These are phyloP conservation scores for Scomber scombrus DNA, from an alignment of 2,113 vertebrate genomes.

Conservation along the genomic window DNA sequence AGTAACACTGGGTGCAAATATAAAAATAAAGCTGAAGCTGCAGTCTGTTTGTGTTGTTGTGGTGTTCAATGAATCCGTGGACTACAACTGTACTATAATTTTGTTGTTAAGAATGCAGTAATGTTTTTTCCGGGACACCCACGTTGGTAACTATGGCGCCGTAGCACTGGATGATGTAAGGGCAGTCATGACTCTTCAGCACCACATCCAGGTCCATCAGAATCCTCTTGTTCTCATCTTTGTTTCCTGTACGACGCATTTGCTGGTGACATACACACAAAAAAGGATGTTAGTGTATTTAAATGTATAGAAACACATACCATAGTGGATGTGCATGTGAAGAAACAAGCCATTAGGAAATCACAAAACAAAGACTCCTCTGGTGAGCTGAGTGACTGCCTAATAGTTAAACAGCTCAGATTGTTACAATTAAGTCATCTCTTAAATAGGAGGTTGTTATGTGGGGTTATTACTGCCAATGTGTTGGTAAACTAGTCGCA, in stretches of 20 bases:
- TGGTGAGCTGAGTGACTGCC: slow-evolving; percentile 26
- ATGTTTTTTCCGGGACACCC: slow-evolving; percentile 59
- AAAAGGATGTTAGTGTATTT: neutral
- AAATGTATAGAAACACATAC: neutral
- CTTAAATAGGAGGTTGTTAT: slow-evolving; percentile 30
- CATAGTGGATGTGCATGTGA: neutral
- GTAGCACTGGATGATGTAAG: slow-evolving; percentile 96
- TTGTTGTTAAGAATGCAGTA: slow-evolving; percentile 1
- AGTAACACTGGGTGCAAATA: neutral
- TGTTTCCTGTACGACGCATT: slow-evolving; percentile 97
- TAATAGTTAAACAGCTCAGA: slow-evolving; percentile 48
- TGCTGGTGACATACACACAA: slow-evolving; percentile 83
- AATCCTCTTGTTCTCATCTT: slow-evolving; percentile 96
- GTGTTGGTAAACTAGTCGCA: slow-evolving; percentile 49
- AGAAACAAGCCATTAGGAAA: slow-evolving; percentile 16
- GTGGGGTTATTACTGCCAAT: slow-evolving; percentile 44
- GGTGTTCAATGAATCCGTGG: neutral
- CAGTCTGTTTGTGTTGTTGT: slow-evolving; percentile 1
- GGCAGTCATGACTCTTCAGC: slow-evolving; percentile 96
- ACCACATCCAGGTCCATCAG: slow-evolving; percentile 97
- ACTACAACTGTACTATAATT: neutral
- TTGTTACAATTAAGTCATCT: slow-evolving; percentile 63
- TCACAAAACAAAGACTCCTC: slow-evolving; percentile 20
- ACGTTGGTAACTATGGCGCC: slow-evolving; percentile 97
- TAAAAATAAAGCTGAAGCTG: slow-evolving; percentile 5